These are phyloP conservation scores for Pseudorhombus dupliciocellatus DNA, from an alignment of 2,113 vertebrate genomes.

Conservation along the genomic window DNA sequence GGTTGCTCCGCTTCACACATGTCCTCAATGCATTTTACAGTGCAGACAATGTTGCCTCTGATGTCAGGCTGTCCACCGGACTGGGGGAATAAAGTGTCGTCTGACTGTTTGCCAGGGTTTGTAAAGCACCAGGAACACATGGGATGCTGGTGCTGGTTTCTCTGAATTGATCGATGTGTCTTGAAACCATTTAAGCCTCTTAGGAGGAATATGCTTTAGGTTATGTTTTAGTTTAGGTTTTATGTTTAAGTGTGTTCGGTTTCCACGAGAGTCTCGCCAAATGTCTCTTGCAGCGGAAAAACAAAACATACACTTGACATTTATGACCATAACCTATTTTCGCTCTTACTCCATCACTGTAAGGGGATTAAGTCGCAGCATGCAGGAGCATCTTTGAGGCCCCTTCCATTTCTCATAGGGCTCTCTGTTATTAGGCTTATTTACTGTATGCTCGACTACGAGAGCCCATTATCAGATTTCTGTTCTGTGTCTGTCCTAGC, in stretches of 20 bases:
- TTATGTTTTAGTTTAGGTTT: not conserved
- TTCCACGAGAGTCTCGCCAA: constrained; percentile 2
- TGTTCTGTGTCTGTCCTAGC: constrained; percentile 73
- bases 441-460: too few species aligned
- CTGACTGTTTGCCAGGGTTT: not conserved
- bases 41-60: not conserved
- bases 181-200: constrained; percentile 3
- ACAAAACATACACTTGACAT: constrained; percentile 2
- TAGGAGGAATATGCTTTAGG: not conserved
- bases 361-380: not conserved
- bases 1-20: not conserved
- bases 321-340: constrained; percentile 10
- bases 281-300: not conserved
- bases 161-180: not conserved
- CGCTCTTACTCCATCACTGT: not conserved
- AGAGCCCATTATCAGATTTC: not conserved
- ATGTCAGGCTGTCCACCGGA: not conserved
- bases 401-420: not conserved
- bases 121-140: not conserved
- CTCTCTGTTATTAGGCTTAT: not conserved
- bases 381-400: too few species aligned
- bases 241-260: constrained; percentile 7
- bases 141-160: constrained; percentile 1
- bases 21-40: not conserved
- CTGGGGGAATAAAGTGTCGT: not conserved